These are phyloP conservation scores for Halcyon smyrnensis DNA, from an alignment of 2,797 vertebrate species.

Conservation along the genomic window DNA sequence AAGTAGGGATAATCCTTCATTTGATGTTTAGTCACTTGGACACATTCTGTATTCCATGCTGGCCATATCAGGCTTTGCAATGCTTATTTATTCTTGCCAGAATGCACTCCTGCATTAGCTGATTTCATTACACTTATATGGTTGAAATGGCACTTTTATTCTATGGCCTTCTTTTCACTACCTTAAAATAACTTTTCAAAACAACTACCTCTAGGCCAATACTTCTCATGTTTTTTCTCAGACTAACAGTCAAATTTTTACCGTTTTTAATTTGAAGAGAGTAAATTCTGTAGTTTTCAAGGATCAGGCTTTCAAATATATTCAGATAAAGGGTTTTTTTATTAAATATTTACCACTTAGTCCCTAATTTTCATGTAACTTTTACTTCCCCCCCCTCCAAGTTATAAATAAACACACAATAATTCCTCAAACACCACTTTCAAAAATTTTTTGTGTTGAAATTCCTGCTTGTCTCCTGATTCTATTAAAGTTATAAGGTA, in stretches of 20 bases:
- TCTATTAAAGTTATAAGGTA: neutral
- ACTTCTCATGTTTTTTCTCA: neutral
- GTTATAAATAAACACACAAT: neutral
- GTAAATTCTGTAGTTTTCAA: neutral
- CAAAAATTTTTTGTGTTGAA: neutral
- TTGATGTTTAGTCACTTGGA: constrained; percentile 75
- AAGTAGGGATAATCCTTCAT: constrained; percentile 74
- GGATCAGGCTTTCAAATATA: neutral
- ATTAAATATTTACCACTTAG: neutral
- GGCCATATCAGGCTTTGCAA: neutral
- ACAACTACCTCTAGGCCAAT: neutral
- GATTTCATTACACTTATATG: neutral
- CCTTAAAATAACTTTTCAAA: constrained; percentile 18
- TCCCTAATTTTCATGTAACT: neutral
- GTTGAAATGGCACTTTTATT: neutral
- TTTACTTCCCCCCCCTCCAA: neutral
- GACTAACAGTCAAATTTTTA: neutral
- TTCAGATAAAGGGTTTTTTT: neutral
- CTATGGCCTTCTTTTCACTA: neutral
- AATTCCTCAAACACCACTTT: neutral
- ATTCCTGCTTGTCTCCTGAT: neutral
- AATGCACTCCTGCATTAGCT: neutral
- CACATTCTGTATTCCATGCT: constrained; percentile 63
- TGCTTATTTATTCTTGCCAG: constrained; percentile 41
- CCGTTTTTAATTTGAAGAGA: neutral